A percentile compares a stretch with the other conserved stretches of the same genome.
Evolutionary conservation across 2,888 invertebrate genomes (phyloP).

Genomic region (Phengaris arion): DNA sequence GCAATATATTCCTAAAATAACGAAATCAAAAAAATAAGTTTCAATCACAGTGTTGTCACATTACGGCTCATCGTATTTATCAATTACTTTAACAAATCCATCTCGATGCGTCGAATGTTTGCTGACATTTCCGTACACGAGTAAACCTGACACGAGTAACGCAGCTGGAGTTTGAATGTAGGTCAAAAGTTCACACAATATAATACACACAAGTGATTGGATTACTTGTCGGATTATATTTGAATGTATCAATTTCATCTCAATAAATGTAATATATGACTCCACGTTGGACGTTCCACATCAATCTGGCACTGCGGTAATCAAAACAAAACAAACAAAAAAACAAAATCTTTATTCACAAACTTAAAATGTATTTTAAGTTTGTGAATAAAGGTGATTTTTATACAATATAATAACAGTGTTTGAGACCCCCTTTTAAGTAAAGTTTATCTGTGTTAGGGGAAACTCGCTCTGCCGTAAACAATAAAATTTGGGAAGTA

Average conservation of each 20-base stretch:
- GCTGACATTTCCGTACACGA: background rate
- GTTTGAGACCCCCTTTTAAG: too few relatives aligned
- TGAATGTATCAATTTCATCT: background rate
- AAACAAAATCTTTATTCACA: too few relatives aligned
- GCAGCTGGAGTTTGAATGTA: background rate
- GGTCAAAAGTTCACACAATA: background rate
- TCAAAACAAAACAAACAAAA: too few relatives aligned
- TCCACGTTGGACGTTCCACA: too few relatives aligned
- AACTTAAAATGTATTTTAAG: too few relatives aligned
- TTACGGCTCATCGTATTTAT: background rate
- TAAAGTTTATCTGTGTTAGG: too few relatives aligned
- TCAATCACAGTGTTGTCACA: background rate
- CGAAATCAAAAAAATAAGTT: background rate
- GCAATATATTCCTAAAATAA: too few relatives aligned
- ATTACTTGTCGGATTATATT: slow-evolving; percentile 6
- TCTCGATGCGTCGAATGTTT: background rate
- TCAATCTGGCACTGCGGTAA: too few relatives aligned
- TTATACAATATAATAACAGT: too few relatives aligned
- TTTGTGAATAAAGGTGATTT: too few relatives aligned
- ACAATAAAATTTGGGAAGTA: too few relatives aligned
- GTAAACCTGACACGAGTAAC: background rate
- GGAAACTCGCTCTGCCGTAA: too few relatives aligned
- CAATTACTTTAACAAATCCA: background rate
- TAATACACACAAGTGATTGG: background rate
- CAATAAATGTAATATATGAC: background rate